Conservation (phyloP, 1,140 invertebrate species). For the Probaryconus sp. region DNA sequence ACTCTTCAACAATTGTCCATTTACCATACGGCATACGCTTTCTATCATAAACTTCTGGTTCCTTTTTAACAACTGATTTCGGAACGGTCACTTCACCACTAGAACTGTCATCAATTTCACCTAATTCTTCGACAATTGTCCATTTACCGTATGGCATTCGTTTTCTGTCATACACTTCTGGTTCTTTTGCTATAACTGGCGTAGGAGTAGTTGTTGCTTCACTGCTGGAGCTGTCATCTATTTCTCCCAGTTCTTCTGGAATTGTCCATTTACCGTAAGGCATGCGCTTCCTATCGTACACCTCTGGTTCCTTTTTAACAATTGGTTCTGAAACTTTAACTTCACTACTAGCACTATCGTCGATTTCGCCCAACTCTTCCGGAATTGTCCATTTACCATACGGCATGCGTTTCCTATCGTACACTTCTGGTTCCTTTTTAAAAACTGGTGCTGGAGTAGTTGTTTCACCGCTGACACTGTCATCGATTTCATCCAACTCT, state of each 20-base stretch:
- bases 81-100: too few species aligned
- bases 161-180: constrained; percentile 18
- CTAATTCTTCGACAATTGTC: constrained; percentile 8
- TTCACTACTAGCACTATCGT: too few species aligned
- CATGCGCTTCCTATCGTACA: constrained; percentile 36
- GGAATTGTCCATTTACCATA: constrained; percentile 8
- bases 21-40: constrained; percentile 44
- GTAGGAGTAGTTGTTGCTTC: background rate
- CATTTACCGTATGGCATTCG: constrained; percentile 10
- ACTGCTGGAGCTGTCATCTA: constrained; percentile 61
- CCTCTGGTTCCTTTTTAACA: constrained; percentile 9
- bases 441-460: background rate
- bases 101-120: too few species aligned
- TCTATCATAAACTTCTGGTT: constrained; percentile 31
- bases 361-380: constrained; percentile 6
- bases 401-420: constrained; percentile 14
- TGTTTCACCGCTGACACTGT: background rate
- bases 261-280: constrained; percentile 55
- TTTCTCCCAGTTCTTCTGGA: constrained; percentile 70
- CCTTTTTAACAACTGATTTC: too few species aligned
- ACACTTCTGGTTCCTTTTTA: constrained; percentile 17
- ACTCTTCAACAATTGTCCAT: constrained; percentile 61
- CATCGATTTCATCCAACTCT: constrained; percentile 73
- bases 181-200: constrained; percentile 2
- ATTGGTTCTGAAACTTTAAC: too few species aligned